Percentiles rank a stretch among this genome's conserved stretches.
phyloP scores from a whole-genome alignment of 2,888 invertebrate genomes.

The Pandemis heparana region DNA sequence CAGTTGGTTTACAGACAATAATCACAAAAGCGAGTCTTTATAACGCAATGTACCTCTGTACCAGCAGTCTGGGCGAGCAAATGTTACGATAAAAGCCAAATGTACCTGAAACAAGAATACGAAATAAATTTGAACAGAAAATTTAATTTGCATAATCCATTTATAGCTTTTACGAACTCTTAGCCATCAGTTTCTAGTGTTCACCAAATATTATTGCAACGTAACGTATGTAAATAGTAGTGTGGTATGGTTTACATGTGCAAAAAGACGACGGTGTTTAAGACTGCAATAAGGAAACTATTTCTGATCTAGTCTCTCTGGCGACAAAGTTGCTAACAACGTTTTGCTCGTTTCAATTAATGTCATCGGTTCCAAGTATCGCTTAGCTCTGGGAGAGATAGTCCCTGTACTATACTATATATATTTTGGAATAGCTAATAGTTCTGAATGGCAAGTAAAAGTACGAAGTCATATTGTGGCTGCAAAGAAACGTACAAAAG shows the following conservation, averaged over 20 bases:
- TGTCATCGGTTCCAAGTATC: constrained; percentile 2
- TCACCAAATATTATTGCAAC: not conserved
- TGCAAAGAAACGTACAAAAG: not conserved
- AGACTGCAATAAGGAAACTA: constrained; percentile 49
- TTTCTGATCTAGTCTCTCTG: constrained; percentile 21
- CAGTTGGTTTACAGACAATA: not conserved
- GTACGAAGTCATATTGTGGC: not conserved
- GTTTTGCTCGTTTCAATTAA: constrained; percentile 6
- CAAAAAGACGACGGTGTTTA: constrained; percentile 42
- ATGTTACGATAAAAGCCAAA: constrained; percentile 47
- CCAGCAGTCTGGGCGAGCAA: constrained; percentile 47
- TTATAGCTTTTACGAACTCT: not conserved
- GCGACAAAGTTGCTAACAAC: constrained; percentile 51
- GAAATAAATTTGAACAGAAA: not conserved
- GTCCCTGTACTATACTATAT: not conserved
- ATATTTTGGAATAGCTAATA: not conserved
- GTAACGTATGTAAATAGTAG: not conserved
- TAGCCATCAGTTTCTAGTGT: not conserved
- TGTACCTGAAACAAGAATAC: constrained; percentile 46
- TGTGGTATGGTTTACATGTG: constrained; percentile 22
- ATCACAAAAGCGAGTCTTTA: constrained; percentile 19
- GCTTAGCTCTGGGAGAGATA: not conserved
- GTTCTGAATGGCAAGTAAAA: not conserved
- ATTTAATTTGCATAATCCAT: not conserved
- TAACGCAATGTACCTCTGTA: constrained; percentile 48